phyloP scores from a whole-genome alignment of 2,797 vertebrate species.

The Enteromius trimaculatus region DNA sequence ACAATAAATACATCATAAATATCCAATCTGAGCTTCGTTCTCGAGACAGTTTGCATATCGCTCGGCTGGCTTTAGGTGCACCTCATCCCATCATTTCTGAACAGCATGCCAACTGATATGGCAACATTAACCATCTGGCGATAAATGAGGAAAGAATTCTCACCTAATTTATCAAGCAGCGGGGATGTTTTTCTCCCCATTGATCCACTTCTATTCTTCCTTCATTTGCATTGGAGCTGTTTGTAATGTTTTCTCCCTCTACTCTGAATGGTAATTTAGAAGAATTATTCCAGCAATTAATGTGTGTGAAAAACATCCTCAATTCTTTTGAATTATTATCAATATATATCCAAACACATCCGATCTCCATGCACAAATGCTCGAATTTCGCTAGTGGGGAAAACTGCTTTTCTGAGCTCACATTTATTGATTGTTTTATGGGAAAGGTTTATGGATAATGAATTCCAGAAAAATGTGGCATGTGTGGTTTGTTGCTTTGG shows the following conservation, averaged over 20 bases:
- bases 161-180: conserved; percentile 58
- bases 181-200: conserved; percentile 55
- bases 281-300: conserved; percentile 42
- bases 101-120: conserved; percentile 56
- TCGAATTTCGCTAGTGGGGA: neutral
- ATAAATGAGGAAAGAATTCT: conserved; percentile 56
- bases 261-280: conserved; percentile 49
- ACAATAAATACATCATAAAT: conserved; percentile 42
- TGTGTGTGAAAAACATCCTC: neutral
- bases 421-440: conserved; percentile 30
- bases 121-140: conserved; percentile 59
- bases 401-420: conserved; percentile 22
- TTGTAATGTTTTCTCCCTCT: conserved; percentile 45
- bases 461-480: neutral
- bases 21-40: conserved; percentile 38
- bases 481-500: conserved; percentile 8
- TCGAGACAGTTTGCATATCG: conserved; percentile 31
- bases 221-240: conserved; percentile 55
- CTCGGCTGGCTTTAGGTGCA: conserved; percentile 49
- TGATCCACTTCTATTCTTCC: conserved; percentile 51
- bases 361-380: conserved; percentile 6
- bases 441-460: conserved; percentile 36
- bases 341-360: neutral
- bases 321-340: conserved; percentile 11
- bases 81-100: conserved; percentile 53